Base-by-base conservation (phyloP, 92 coral and sea anemone species). In the Metridium senile region DNA sequence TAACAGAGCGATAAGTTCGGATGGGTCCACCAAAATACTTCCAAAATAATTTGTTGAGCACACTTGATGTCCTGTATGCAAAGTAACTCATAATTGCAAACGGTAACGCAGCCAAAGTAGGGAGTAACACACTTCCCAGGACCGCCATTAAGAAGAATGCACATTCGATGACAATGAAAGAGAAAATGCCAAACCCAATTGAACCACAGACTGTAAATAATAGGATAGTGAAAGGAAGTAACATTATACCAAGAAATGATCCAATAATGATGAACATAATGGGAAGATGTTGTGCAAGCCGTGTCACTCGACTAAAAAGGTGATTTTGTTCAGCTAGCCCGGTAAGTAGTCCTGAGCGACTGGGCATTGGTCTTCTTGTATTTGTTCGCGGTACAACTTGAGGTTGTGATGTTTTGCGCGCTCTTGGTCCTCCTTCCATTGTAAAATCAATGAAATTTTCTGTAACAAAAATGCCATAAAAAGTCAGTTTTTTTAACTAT, bases 61-160 rank as follows among this genome's bases (percentile, higher is more conserved):
- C 32, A 28, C 21, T 19, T 13, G 23, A 16, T 1, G 68, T 33
- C 32, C 26, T 31, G 78, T 73, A 73, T 3, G 35, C 68, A 9
- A 27, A 7, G 30, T 7, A 62, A 20, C 61, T 63, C 9, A 46
- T 7, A 27, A 10, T 7, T 6, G 80, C 52, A 2, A 63, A 11
- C 22, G 35, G 21, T 11, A 75, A 0, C 20, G 80, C 18, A 11
- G 23, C 27, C 17, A 26, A 13, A 58, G 62, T 11, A 4, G 90
- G 90, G 20, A 86, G 29, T 30, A 58, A 32, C 20, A 86, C 72
- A 63, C 71, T 51, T 0, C 62, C 22, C 2, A 75, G 11, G 8
- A 75, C 72, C 47, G 86, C 86, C 75, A 71, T 43, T 68, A 78
- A 17, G 35, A 81, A 32, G 22, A 86, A 59, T 32, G 79, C 75